Conservation (phyloP, 2,888 invertebrate genomes). For the Athalia rosae region DNA sequence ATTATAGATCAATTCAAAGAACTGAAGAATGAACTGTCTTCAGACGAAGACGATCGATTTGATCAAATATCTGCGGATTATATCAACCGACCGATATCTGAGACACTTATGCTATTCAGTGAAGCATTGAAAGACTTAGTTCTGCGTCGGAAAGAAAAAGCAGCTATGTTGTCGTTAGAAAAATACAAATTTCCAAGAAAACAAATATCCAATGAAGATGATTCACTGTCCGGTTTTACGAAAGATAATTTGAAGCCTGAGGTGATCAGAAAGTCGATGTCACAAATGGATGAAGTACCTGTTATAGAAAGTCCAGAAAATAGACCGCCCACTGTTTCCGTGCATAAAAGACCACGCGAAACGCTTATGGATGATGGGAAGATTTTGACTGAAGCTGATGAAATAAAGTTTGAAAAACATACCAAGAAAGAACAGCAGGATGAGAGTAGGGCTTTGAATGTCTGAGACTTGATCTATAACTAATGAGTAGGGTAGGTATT, state of each 20-base stretch:
- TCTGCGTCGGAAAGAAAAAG: constrained; percentile 54
- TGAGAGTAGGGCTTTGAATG: constrained; percentile 37
- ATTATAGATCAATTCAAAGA: constrained; percentile 69
- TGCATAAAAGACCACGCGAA: background rate
- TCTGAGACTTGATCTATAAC: constrained; percentile 7
- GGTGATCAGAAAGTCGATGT: constrained; percentile 35
- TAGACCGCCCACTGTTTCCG: background rate
- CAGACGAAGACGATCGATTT: constrained; percentile 64
- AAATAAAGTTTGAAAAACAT: constrained; percentile 46
- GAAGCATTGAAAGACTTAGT: constrained; percentile 67
- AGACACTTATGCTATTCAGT: constrained; percentile 66
- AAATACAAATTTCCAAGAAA: constrained; percentile 46
- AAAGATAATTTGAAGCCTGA: constrained; percentile 41
- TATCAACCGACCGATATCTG: constrained; percentile 65
- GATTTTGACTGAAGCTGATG: constrained; percentile 39
- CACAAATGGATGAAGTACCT: constrained; percentile 51
- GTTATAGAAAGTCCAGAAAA: constrained; percentile 49
- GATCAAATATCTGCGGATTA: constrained; percentile 65
- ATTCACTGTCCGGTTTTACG: constrained; percentile 61
- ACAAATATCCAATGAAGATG: constrained; percentile 51
- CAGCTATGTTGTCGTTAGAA: constrained; percentile 49
- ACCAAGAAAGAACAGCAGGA: constrained; percentile 2
- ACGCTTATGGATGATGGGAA: background rate
- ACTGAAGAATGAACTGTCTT: constrained; percentile 65
- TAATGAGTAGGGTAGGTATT: constrained; percentile 36